These are phyloP conservation scores for Andrena trimmerana DNA, from an alignment of 2,888 invertebrate species.

Conservation along the genomic window DNA sequence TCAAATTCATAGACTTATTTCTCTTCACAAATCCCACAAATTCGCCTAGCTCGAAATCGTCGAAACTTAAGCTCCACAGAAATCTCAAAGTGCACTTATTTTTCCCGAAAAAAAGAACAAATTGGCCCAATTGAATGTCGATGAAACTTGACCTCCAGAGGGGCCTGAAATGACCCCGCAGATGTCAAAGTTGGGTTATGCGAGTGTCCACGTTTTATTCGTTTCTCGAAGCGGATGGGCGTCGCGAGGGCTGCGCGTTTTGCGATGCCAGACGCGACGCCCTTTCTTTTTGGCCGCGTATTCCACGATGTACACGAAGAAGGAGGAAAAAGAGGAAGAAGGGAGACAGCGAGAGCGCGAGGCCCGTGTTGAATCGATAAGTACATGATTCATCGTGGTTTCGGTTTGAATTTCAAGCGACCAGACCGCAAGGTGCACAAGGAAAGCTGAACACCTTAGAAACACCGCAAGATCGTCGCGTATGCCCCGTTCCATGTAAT, in stretches of 20 bases:
- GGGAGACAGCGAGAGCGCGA: slow-evolving; percentile 48
- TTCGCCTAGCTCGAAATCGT: too few relatives aligned
- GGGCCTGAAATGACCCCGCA: too few relatives aligned
- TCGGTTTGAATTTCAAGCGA: slow-evolving; percentile 80
- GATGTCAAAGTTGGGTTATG: too few relatives aligned
- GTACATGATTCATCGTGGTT: slow-evolving; percentile 82
- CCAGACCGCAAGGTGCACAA: slow-evolving; percentile 43
- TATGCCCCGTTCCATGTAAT: slow-evolving; percentile 25
- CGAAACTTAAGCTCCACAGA: too few relatives aligned
- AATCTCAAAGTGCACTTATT: too few relatives aligned
- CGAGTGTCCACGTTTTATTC: not conserved
- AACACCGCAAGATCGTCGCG: slow-evolving; percentile 49
- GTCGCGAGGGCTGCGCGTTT: slow-evolving; percentile 56
- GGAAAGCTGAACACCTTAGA: slow-evolving; percentile 55
- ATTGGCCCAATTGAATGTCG: too few relatives aligned
- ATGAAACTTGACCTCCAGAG: too few relatives aligned
- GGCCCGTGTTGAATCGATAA: slow-evolving; percentile 81
- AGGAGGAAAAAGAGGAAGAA: slow-evolving; percentile 52
- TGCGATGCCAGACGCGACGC: slow-evolving; percentile 75
- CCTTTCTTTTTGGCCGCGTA: slow-evolving; percentile 62
- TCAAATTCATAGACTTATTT: too few relatives aligned
- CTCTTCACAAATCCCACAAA: too few relatives aligned
- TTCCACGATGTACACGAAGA: slow-evolving; percentile 42
- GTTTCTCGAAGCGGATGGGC: not conserved
- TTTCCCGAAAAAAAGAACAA: too few relatives aligned